Evolutionary conservation across 2,797 vertebrate genomes (phyloP).

Genomic region (Sebastes oblongus): DNA sequence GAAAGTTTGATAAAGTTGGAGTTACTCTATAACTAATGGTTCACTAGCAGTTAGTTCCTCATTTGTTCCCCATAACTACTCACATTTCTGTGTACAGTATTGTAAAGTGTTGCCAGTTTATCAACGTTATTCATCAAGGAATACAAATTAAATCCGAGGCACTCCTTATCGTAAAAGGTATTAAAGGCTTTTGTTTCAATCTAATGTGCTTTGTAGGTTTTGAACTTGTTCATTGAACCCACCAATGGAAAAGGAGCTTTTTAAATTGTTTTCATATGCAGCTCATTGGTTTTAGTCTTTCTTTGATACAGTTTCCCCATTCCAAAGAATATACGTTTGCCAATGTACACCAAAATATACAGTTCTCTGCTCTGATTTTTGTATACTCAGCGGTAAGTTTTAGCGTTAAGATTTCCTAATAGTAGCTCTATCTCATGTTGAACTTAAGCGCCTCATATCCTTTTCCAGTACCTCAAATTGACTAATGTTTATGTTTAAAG

Average conservation of each 20-base stretch:
- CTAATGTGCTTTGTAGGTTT: background rate
- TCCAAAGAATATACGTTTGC: background rate
- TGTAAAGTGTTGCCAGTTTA: background rate
- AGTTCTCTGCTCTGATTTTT: conserved; percentile 6
- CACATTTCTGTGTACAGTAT: too few relatives aligned
- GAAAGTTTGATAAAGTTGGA: too few relatives aligned
- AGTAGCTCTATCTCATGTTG: conserved; percentile 35
- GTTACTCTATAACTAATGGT: too few relatives aligned
- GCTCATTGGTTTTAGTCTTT: background rate
- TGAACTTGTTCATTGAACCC: background rate
- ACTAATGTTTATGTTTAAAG: conserved; percentile 70
- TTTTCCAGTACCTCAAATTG: conserved; percentile 63
- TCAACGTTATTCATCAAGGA: background rate
- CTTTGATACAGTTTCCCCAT: background rate
- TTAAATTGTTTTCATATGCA: background rate
- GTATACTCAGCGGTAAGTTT: background rate
- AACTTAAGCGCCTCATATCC: conserved; percentile 49
- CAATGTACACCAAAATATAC: background rate
- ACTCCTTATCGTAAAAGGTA: background rate
- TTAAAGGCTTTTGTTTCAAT: background rate
- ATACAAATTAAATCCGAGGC: background rate
- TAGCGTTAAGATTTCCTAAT: conserved; percentile 12
- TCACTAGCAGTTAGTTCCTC: too few relatives aligned
- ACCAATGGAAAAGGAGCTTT: background rate
- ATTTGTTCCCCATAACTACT: too few relatives aligned